Percentiles rank a stretch among this genome's conserved stretches.
These are phyloP conservation scores for Tetraodon nigroviridis DNA, from an alignment of 2,113 vertebrate genomes.

Conservation along the genomic window DNA sequence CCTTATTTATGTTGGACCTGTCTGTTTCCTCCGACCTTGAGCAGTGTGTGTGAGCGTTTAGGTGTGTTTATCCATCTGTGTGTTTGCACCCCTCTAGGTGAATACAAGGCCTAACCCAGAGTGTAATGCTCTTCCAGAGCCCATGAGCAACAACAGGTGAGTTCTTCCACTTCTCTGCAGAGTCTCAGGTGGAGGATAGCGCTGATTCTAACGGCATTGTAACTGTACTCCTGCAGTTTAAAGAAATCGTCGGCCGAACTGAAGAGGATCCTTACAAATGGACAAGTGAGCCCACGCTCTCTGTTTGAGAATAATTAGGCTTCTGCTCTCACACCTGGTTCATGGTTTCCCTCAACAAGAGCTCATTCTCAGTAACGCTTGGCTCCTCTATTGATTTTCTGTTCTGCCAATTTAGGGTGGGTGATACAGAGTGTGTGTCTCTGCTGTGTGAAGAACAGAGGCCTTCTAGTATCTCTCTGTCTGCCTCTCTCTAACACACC, in stretches of 20 bases:
- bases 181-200: neutral
- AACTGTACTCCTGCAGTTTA: conserved; percentile 72
- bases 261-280: conserved; percentile 93
- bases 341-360: conserved; percentile 76
- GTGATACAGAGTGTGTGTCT: conserved; percentile 66
- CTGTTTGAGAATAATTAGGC: conserved; percentile 2
- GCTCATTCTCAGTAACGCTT: conserved; percentile 79
- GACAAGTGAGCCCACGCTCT: conserved; percentile 78
- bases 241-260: conserved; percentile 97
- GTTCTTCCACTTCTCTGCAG: conserved; percentile 34
- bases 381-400: conserved; percentile 81
- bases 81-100: conserved; percentile 80
- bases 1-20: conserved; percentile 56
- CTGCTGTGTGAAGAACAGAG: too few species aligned
- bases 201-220: neutral
- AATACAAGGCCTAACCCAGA: conserved; percentile 88
- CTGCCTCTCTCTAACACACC: neutral
- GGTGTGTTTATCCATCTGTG: conserved; percentile 51
- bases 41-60: conserved; percentile 13
- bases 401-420: conserved; percentile 67
- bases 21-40: conserved; percentile 38
- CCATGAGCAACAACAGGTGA: conserved; percentile 93
- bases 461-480: conserved; percentile 2
- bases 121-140: conserved; percentile 77
- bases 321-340: conserved; percentile 54